Base-by-base conservation (phyloP, 1,140 invertebrate genomes). In the Phthorimaea operculella region DNA sequence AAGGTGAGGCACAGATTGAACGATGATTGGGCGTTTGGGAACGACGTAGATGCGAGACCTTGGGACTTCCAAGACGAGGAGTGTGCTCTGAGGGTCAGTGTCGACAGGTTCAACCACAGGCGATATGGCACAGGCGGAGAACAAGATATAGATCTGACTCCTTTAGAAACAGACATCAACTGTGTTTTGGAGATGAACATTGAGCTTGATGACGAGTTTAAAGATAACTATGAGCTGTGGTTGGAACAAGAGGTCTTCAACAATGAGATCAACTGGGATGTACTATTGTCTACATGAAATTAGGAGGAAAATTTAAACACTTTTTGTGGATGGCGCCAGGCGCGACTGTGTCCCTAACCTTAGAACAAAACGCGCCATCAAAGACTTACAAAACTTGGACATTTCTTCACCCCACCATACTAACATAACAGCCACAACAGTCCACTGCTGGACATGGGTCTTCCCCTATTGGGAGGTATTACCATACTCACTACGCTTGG, bases 21-120 rank as follows among this genome's bases (percentile, higher is more conserved):
- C 74, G 98, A 99, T 86, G 98, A 99, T 78, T 99, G 98, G 98
- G 98, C 98, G 11, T 99, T 96, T 89, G 98, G 98, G 34, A 99
- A 99, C 88, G 96, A 99, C 88, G 90, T 99, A 64, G 97, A 99
- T 88, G 96, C 96, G 5, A 89, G 96, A 63, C 97, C 97, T 4
- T 99, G 96, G 96, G 98, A 99, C 84, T 99, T 99, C 76, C 98
- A 99, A 88, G 96, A 94, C 21, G 98, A 99, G 85, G 98, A 99
- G 82, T 98, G 96, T 87, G 92, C 95, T 17, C 83, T 99, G 14
- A 89, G 97, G 56, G 92, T 94, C 1, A 95, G 93, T 64, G 96
- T 99, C 4, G 97, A 99, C 86, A 89, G 96, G 44, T 99, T 99
- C 69, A 99, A 99, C 83, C 92, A 93, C 72, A 89, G 98, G 18